These are phyloP conservation scores for Yoshiicerus persimilis DNA, from an alignment of 1,140 invertebrate species.

Conservation along the genomic window DNA sequence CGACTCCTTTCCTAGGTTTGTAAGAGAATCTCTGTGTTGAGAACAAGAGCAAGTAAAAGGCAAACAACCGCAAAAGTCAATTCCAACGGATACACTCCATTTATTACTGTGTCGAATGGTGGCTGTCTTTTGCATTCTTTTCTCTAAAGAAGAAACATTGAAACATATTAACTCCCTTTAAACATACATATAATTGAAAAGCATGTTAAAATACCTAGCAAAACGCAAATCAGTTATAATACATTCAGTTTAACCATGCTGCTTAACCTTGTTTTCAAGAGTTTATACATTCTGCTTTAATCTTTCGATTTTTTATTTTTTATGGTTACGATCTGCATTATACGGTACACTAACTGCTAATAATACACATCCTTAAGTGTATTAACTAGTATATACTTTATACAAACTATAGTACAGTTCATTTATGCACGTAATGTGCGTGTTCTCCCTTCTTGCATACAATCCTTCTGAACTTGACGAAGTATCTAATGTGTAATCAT, in stretches of 20 bases:
- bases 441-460: neutral
- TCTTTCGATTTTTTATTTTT: neutral
- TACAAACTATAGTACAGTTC: no score
- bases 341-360: neutral
- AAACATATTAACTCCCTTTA: neutral
- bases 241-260: no score
- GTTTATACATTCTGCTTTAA: no score
- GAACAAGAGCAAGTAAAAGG: no score
- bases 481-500: neutral
- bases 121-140: neutral
- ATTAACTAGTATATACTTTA: no score
- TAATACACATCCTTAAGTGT: neutral
- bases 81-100: neutral
- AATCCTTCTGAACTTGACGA: neutral
- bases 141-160: neutral
- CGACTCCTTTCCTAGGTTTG: neutral
- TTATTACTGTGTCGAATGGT: neutral
- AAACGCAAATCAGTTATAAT: no score
- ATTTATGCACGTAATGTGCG: neutral
- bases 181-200: neutral
- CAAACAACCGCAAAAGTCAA: neutral
- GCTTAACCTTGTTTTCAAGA: neutral
- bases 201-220: neutral
- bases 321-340: neutral
- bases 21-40: neutral